phyloP scores from a whole-genome alignment of 2,113 vertebrate genomes.

The Ictalurus punctatus region DNA sequence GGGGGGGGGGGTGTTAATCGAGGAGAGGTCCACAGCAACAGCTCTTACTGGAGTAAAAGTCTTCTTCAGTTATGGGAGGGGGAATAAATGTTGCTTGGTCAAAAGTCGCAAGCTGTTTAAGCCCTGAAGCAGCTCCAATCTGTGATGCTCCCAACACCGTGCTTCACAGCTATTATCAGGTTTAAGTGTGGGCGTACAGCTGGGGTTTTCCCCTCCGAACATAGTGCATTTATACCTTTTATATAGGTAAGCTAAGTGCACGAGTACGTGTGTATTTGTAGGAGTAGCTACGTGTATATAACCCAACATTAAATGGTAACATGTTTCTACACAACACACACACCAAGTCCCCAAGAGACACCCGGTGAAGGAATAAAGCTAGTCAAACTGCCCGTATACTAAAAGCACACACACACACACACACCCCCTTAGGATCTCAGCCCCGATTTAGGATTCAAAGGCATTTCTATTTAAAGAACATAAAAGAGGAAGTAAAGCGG shows the following conservation, averaged over 20 bases:
- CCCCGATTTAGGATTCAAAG: slow-evolving; percentile 50
- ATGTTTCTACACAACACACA: neutral
- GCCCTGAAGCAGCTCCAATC: neutral
- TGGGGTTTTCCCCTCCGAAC: no score
- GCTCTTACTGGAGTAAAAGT: neutral
- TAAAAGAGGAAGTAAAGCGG: slow-evolving; percentile 59
- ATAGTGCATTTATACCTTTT: no score
- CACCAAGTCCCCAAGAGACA: neutral
- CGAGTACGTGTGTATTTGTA: no score
- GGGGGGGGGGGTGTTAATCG: neutral
- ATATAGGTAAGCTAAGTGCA: no score
- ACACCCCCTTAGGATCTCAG: slow-evolving; percentile 6
- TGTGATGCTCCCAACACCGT: neutral
- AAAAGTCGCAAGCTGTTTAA: neutral
- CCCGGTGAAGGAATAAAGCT: neutral
- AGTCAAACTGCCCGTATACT: neutral
- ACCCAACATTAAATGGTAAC: no score
- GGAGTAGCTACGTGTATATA: no score
- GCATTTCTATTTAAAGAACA: slow-evolving; percentile 42
- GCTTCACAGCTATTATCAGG: neutral
- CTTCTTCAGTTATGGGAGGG: neutral
- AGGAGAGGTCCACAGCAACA: neutral
- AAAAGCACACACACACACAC: no score
- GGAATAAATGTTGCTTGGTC: neutral
- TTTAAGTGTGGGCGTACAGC: no score